A percentile compares a stretch with the other conserved stretches of the same genome.
Evolutionary conservation across 2,113 vertebrate species (phyloP).

Genomic region (Phasianus colchicus): DNA sequence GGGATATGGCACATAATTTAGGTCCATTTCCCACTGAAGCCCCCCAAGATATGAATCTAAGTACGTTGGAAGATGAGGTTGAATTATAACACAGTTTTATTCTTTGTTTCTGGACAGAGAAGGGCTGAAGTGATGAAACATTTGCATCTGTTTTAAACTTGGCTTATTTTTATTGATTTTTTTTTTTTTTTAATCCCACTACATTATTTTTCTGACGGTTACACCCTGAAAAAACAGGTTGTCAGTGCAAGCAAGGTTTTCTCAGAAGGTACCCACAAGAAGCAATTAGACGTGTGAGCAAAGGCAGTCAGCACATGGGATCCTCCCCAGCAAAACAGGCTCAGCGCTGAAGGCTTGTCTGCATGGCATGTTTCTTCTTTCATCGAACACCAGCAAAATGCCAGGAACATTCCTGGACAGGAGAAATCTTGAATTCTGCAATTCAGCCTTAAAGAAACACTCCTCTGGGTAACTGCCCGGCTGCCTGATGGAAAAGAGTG

Average conservation of each 20-base stretch:
- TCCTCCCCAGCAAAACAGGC: neutral
- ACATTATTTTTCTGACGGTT: conserved; percentile 28
- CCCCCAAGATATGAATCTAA: neutral
- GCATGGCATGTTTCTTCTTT: neutral
- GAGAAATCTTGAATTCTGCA: neutral
- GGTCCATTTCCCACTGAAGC: neutral
- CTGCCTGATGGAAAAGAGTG: neutral
- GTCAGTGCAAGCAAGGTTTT: neutral
- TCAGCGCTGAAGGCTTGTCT: neutral
- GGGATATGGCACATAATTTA: neutral
- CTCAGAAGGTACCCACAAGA: conserved; percentile 1
- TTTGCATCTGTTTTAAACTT: neutral
- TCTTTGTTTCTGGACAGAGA: conserved; percentile 41
- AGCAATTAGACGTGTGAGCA: neutral
- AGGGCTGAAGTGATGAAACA: conserved; percentile 24
- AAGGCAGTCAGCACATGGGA: neutral
- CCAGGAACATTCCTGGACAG: neutral
- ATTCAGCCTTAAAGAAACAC: neutral
- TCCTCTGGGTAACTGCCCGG: neutral
- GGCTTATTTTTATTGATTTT: neutral
- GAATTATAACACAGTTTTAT: neutral
- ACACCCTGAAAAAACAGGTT: neutral
- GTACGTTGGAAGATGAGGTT: neutral
- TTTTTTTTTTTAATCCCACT: neutral
- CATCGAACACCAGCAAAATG: neutral